Base-by-base conservation (phyloP, 1,140 invertebrate species). In the Eumaeus atala region DNA sequence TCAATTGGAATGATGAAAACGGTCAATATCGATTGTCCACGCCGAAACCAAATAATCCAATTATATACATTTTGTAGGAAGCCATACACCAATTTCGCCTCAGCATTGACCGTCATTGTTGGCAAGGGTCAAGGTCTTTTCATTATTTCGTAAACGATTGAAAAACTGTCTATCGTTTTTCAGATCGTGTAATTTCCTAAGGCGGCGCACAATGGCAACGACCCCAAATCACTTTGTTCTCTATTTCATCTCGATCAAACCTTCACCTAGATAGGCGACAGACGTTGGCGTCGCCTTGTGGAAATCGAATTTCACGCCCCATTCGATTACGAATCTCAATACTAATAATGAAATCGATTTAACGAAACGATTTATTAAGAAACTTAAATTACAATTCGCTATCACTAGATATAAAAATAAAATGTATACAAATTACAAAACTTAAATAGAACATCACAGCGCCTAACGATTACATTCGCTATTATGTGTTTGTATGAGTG, bases 361-460 rank as follows among this genome's bases (percentile, higher is more conserved):
- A 71, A 77, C 70, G 73, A 80, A 82, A 82, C 63, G 51, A 52
- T 85, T 85, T 85, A 85, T 85, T 85, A 76, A 67, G 79, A 84
- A 84, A 85, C 74, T 74, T 78, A 83, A 61, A 64, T 59, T 74
- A 83, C 74, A 81, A 67, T 67, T 28, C 21, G 21, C 21, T 28
- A 28, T 28, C 21, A 68, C 58, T 66, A 64, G 57, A 49, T 59
- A 58, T 58, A 58, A 54, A 49, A 57, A 60, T 62, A 48, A 52
- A 36, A 40, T 21, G n/a, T 28, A 21, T 42, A 52, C 38, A 33
- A 50, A 40, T 52, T 42, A 42, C 51, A 52, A 52, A 52, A 52
- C 48, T 14, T 49, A 34, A 34, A 33, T 49, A n/a, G n/a, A n/a
- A 28, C 18, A 53, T 44, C 51, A 53, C 51, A 53, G 51, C 37